Evolutionary conservation across 2,888 invertebrate species (phyloP).

Genomic region (Mythimna impura): DNA sequence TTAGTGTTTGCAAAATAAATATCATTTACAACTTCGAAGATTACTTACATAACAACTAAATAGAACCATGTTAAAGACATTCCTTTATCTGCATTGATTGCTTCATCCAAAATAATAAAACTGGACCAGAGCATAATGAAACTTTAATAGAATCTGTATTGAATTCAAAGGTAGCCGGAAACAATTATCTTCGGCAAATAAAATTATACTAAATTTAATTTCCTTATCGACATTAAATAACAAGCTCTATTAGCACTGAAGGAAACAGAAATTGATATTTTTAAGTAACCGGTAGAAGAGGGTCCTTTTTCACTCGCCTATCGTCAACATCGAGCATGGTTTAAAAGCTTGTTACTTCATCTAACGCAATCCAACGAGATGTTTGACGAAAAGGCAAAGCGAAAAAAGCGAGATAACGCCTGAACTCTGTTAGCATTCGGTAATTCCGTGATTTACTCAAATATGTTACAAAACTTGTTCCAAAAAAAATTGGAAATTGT

Average conservation of each 20-base stretch:
- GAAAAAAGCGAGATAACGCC: too few species aligned
- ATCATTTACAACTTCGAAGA: background rate
- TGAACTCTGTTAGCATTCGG: too few species aligned
- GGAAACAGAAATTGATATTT: background rate
- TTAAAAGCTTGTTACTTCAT: too few species aligned
- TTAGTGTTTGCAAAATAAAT: too few species aligned
- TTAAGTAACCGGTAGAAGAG: background rate
- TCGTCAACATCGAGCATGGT: too few species aligned
- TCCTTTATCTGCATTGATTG: slow-evolving; percentile 32
- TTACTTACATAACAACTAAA: slow-evolving; percentile 12
- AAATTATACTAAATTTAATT: slow-evolving; percentile 41
- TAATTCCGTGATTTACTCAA: too few species aligned
- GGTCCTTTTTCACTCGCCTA: too few species aligned
- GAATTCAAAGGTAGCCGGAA: slow-evolving; percentile 50
- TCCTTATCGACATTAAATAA: slow-evolving; percentile 43
- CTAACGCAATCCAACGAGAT: too few species aligned
- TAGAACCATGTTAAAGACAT: slow-evolving; percentile 1
- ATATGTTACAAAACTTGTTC: too few species aligned
- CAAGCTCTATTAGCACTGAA: slow-evolving; percentile 4
- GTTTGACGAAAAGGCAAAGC: too few species aligned
- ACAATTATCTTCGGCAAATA: slow-evolving; percentile 50
- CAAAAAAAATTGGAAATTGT: too few species aligned
- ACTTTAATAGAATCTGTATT: slow-evolving; percentile 16
- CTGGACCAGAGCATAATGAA: background rate
- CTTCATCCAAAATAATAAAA: slow-evolving; percentile 32